Base-by-base conservation (phyloP, 2,797 vertebrate genomes). In the Staurois parvus region DNA sequence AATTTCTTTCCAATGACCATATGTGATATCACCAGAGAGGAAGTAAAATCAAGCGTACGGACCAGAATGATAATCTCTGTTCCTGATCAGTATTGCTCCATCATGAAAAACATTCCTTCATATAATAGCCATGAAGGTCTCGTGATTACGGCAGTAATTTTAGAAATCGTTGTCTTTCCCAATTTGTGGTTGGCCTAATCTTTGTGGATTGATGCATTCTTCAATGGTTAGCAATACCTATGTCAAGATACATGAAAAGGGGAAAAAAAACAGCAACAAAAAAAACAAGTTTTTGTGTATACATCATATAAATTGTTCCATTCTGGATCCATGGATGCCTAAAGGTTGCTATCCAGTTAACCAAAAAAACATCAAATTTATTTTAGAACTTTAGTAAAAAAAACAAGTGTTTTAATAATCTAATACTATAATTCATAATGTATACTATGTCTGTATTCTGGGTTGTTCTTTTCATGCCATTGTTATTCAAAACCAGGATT, bases 101-200 rank as follows among this genome's bases (percentile, higher is more conserved):
- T 75, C 79, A 81, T 81, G 72, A 85, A 76, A 80, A 75, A 81
- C 84, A 85, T 85, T 85, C 84, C 78, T 70, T 76, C 80, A 59
- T 81, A 75, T 75, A 81, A 81, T 32, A 68, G 80, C 84, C 78
- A 81, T 85, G 78, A 80, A 81, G 62, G 56, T 19, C 72, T 72
- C 30, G 26, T 85, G 84, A 85, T 85, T 85, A 76, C 72, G 29
- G 62, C 72, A 69, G 77, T 70, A 73, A 69, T 66, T 74, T 62
- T 72, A 62, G 73, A 85, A 81, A 85, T 75, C 79, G 29, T 45
- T 75, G 84, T 73, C 84, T 67, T 26, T 74, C 75, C 64, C 67
- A 76, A 85, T 85, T 85, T 80, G 77, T 70, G 66, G 40, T 34
- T 69, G 56, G 42, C 29, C 76, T 67, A 79, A 80, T 80, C 42